phyloP scores from a whole-genome alignment of 2,797 vertebrate genomes.

The Aldrovandia affinis region DNA sequence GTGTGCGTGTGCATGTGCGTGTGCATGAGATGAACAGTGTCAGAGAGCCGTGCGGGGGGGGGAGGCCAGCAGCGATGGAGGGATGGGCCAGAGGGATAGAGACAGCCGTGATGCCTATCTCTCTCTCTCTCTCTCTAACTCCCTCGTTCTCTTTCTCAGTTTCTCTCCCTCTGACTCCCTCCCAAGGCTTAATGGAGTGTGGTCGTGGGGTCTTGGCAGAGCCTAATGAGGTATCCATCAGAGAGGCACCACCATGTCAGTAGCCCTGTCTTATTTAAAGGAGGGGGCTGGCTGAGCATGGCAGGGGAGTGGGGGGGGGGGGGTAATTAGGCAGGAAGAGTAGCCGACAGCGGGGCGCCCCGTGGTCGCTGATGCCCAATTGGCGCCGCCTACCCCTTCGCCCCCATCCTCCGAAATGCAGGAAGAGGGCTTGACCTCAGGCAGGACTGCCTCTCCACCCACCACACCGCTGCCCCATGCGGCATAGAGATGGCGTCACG shows the following conservation, averaged over 20 bases:
- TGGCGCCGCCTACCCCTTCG: background rate
- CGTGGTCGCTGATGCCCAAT: background rate
- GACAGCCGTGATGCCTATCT: background rate
- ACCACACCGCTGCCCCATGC: background rate
- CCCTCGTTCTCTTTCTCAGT: background rate
- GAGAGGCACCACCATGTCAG: conserved; percentile 15
- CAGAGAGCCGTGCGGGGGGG: background rate
- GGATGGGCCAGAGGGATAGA: background rate
- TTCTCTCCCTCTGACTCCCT: background rate
- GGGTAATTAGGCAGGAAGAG: conserved; percentile 7
- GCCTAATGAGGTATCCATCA: conserved; percentile 29
- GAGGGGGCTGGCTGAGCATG: conserved; percentile 1
- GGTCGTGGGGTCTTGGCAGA: conserved; percentile 17
- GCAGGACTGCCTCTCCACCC: background rate
- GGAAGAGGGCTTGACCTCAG: background rate
- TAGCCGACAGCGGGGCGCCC: background rate
- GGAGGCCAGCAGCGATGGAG: background rate
- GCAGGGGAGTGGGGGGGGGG: background rate
- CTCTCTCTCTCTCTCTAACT: background rate
- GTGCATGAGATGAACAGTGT: background rate
- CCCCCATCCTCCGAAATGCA: background rate
- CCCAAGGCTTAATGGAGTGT: conserved; percentile 29
- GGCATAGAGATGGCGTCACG: background rate
- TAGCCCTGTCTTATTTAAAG: conserved; percentile 31
- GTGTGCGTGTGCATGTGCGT: background rate